Base-by-base conservation (phyloP, 2,113 vertebrate genomes). In the Ciconia stormi region DNA sequence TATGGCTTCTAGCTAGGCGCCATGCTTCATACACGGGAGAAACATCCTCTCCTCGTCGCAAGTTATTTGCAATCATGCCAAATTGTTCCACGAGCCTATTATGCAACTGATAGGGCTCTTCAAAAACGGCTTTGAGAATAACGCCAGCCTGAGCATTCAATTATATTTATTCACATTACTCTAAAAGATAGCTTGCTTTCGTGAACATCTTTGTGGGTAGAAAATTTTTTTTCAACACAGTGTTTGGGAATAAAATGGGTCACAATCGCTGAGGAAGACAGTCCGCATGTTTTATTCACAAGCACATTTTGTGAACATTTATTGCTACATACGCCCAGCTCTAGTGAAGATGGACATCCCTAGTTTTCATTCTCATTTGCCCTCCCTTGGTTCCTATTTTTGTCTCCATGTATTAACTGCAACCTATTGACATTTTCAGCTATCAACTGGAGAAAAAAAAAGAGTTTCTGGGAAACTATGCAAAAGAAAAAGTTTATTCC, bases 221-320 rank as follows among this genome's bases (percentile, higher is more conserved):
- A 52, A 91, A 61, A 25, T 38, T 67, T 77, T 72, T 87, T 93
- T 76, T 19, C 89, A 80, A 25, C 46, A 0, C 62, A 77, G 79
- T 86, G 94, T 91, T 95, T 85, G 74, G 74, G 91, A 96, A 93
- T 93, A 95, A 97, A 93, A 97, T 96, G 96, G 96, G 96, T 97
- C 95, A 95, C 93, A 90, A 85, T 86, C 3, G 6, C 97, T 73
- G 55, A 87, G 93, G 84, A 97, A 95, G 93, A 81, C 91, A 93
- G 89, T 63, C 82, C 63, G 71, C 93, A 97, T 95, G 94, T 95
- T 96, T 95, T 96, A 97, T 95, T 96, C 93, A 97, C 89, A 85
- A 95, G 84, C 94, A 74, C 96, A 90, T 93, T 96, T 96, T 97
- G 95, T 95, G 94, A 97, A 87, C 50, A 10, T 90, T 96, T 95